Conservation (phyloP, 1,140 invertebrate genomes). For the Nylanderia fulva region DNA sequence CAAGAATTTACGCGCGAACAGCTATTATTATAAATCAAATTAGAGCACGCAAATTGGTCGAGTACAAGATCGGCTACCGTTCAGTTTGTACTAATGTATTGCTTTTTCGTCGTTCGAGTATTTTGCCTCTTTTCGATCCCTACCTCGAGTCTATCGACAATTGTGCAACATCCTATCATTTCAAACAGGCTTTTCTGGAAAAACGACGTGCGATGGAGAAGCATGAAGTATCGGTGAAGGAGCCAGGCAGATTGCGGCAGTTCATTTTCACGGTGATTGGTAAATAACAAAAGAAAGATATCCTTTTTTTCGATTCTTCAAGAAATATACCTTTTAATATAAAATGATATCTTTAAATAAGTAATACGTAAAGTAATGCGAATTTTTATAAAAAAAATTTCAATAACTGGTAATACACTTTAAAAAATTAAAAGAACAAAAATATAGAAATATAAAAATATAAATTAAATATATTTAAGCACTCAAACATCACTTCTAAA, state of each 20-base stretch:
- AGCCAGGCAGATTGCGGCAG: conserved; percentile 77
- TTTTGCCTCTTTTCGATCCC: not conserved
- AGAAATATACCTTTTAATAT: not conserved
- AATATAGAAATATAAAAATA: not conserved
- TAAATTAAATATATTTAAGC: too few species aligned
- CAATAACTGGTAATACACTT: too few species aligned
- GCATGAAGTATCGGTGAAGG: not conserved
- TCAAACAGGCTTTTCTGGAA: not conserved
- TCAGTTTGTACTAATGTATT: conserved; percentile 3
- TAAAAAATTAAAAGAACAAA: not conserved
- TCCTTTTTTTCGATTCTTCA: not conserved
- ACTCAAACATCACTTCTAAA: not conserved
- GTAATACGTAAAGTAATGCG: not conserved
- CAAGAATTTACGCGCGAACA: conserved; percentile 1
- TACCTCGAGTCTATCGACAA: not conserved
- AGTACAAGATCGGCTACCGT: not conserved
- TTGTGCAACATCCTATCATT: not conserved
- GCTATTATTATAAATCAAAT: conserved; percentile 65
- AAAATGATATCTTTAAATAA: not conserved
- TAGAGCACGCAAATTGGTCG: not conserved
- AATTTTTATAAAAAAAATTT: not conserved
- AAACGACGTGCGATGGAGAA: conserved; percentile 48
- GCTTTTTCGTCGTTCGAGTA: not conserved
- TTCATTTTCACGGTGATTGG: conserved; percentile 72
- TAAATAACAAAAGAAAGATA: conserved; percentile 65